These are phyloP conservation scores for Cactoblastis cactorum DNA, from an alignment of 2,888 invertebrate species.

Conservation along the genomic window DNA sequence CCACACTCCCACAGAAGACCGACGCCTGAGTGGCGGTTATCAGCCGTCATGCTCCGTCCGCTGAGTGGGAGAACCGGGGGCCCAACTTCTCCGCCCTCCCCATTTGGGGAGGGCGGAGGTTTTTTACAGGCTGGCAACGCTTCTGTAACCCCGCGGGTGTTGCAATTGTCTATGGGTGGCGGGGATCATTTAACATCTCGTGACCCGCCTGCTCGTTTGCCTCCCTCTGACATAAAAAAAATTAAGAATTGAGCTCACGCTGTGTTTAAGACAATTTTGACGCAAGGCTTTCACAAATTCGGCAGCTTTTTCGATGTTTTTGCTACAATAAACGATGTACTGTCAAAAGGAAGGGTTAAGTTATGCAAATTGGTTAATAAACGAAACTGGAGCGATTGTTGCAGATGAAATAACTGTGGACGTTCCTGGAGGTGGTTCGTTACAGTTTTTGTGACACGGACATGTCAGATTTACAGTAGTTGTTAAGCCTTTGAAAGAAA, in stretches of 20 bases:
- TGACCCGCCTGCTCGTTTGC: too few species aligned
- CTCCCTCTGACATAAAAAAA: too few species aligned
- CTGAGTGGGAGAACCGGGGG: too few species aligned
- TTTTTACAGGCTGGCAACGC: too few species aligned
- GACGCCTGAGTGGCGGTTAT: too few species aligned
- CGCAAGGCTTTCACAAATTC: constrained; percentile 48
- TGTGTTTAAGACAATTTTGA: constrained; percentile 28
- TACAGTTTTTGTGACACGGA: background rate
- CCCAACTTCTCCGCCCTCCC: too few species aligned
- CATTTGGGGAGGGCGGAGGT: too few species aligned
- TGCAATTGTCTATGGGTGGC: too few species aligned
- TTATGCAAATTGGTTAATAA: constrained; percentile 70
- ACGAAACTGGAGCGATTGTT: constrained; percentile 33
- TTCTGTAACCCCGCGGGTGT: too few species aligned
- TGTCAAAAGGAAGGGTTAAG: constrained; percentile 59
- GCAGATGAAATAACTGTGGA: constrained; percentile 7
- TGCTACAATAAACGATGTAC: constrained; percentile 58
- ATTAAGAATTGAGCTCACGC: constrained; percentile 29
- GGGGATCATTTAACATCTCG: too few species aligned
- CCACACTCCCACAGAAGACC: too few species aligned
- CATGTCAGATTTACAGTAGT: background rate
- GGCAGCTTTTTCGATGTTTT: constrained; percentile 55
- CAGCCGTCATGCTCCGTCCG: too few species aligned
- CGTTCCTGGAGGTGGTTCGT: constrained; percentile 17
- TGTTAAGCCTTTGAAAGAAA: background rate